Base-by-base conservation (phyloP, 2,888 invertebrate species). In the Aelia acuminata region DNA sequence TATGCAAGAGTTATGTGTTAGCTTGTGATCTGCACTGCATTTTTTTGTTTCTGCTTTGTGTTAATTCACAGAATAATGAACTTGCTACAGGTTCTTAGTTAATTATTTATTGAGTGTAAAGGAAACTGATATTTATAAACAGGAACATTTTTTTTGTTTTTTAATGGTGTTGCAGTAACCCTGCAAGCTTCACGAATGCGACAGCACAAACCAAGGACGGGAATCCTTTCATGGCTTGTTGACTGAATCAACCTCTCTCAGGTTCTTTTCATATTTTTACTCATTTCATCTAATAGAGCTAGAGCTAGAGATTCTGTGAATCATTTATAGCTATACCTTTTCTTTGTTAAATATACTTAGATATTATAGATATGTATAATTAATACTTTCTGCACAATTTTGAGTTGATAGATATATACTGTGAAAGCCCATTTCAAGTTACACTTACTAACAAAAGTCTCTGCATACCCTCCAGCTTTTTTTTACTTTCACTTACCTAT, bases 141-240 rank as follows among this genome's bases (percentile, higher is more conserved):
- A 80, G 80, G 43, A 80, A 39, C 80, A 43, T 47, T 80, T 80
- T 47, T 87, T 87, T 84, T 80, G 8, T 49, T 87, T 87, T 87
- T 80, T 48, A 49, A 75, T 84, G 84, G 53, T 85, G 89, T 90
- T 90, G 85, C 89, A 90, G 89, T 90, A 85, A 89, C 89, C 47
- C 80, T 90, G 84, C 89, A 89, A 87, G 89, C 89, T 57, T 88
- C 89, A 39, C 88, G 89, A 88, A 89, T 90, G 89, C 88, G 88
- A 49, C 89, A 90, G 53, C 89, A 90, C 86, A 90, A 90, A 86
- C 90, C 90, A 31, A 85, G 89, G 88, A 89, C 89, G 49, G 90
- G 90, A 49, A 90, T 90, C 70, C 89, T 90, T 39, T 88, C 89
- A 49, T 90, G 90, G 90, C 90, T 90, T 84, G 88, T 90, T 89